Percentiles rank a stretch among this genome's conserved stretches.
phyloP scores from a whole-genome alignment of 2,888 invertebrate genomes.

The Tipula lateralis region DNA sequence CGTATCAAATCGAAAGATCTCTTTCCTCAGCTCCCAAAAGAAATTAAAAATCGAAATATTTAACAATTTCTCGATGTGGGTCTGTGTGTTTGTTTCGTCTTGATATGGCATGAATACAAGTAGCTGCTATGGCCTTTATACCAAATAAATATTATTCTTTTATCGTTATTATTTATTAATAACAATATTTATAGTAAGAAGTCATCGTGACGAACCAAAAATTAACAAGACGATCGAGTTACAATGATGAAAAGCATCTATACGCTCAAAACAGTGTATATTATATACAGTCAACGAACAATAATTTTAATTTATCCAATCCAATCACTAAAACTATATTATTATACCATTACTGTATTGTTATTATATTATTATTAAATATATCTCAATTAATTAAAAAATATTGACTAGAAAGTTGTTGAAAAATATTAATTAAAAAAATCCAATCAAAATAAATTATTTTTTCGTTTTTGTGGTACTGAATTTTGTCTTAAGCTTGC shows the following conservation, averaged over 20 bases:
- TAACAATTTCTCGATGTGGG: background rate
- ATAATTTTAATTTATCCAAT: background rate
- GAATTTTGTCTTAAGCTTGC: background rate
- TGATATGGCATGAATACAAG: conserved; percentile 1
- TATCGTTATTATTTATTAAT: background rate
- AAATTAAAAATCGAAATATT: conserved; percentile 11
- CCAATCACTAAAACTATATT: background rate
- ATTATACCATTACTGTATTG: background rate
- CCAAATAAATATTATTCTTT: conserved; percentile 21
- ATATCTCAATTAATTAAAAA: conserved; percentile 24
- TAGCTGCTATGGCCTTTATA: conserved; percentile 24
- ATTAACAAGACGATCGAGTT: background rate
- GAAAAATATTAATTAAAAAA: conserved; percentile 14
- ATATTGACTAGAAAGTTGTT: conserved; percentile 19
- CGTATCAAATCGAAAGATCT: background rate
- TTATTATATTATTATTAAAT: background rate
- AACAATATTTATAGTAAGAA: background rate
- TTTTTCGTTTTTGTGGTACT: background rate
- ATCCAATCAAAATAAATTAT: conserved; percentile 7
- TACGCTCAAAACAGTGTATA: background rate
- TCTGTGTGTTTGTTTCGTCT: background rate
- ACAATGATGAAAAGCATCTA: background rate
- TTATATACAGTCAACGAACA: background rate
- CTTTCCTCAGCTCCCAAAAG: background rate
- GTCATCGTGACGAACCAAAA: background rate